Conservation (phyloP, 2,888 invertebrate genomes). For the Deroplatys truncata region DNA sequence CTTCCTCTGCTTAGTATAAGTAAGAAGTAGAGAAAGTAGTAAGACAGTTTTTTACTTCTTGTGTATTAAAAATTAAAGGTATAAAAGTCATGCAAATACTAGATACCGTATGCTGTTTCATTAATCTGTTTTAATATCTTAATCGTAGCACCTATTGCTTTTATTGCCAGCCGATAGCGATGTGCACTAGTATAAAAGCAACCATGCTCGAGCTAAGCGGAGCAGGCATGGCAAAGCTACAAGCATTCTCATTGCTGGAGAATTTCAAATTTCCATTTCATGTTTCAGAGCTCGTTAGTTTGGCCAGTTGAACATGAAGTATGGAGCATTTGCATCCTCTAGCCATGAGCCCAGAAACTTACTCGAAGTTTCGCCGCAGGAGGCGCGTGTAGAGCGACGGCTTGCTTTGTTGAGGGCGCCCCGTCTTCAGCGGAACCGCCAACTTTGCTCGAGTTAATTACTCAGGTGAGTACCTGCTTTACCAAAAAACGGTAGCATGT, state of each 20-base stretch:
- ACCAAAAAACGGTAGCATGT: background rate
- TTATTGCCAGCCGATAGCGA: background rate
- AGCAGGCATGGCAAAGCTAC: background rate
- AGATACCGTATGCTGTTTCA: too few relatives aligned
- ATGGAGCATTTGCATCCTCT: background rate
- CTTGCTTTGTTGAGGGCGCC: background rate
- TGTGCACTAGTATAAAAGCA: background rate
- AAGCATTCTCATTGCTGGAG: background rate
- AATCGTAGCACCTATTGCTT: background rate
- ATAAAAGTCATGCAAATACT: too few relatives aligned
- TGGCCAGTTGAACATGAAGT: background rate
- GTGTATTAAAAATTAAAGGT: too few relatives aligned
- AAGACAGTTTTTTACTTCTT: too few relatives aligned
- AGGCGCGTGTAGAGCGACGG: background rate
- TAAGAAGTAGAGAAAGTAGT: too few relatives aligned
- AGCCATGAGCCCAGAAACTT: background rate
- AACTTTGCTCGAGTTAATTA: background rate
- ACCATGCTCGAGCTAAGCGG: background rate
- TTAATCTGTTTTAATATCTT: too few relatives aligned
- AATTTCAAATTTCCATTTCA: background rate
- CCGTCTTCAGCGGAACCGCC: background rate
- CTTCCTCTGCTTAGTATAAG: too few relatives aligned
- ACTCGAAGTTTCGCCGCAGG: background rate
- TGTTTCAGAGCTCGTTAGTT: background rate
- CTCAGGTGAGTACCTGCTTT: background rate